Base-by-base conservation (phyloP, 2,888 invertebrate species). In the Dryomyza anilis region DNA sequence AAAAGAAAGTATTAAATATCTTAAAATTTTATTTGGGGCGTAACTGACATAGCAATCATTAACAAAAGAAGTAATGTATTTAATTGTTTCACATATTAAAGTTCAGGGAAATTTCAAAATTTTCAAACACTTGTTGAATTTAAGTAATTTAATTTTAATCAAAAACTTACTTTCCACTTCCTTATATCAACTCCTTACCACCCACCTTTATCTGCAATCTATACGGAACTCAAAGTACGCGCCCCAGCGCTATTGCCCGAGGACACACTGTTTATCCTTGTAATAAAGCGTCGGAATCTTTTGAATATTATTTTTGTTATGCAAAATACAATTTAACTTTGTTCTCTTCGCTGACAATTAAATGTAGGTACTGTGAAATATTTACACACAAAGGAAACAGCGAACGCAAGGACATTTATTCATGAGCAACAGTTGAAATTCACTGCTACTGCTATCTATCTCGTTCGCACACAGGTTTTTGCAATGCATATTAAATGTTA, bases 261-360 rank as follows among this genome's bases (percentile, higher is more conserved):
- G 27, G n/a, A 52, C 23, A 23, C 16, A 21, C 36, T 23, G 14
- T 21, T 27, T 53, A n/a, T 46, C 8, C 8, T 52, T 23, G 19
- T 45, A 63, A 55, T 63, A 55, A 63, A 30, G 46, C 23, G 4
- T 4, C 27, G 57, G 33, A 53, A 56, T 45, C 56, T 30, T 46
- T 62, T 33, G 63, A 30, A 30, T 55, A 57, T 45, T 63, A 46
- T 57, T 48, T 57, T 39, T 57, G 19, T 50, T 50, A 21, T 52
- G 50, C 57, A 57, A 53, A 45, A 58, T 25, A 58, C 59, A 59
- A 33, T 53, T 53, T n/a, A 43, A 53, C 33, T 58, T 64, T 58
- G 43, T 64, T 57, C 48, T 50, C 25, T 56, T 16, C 25, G 36
- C 19, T 46, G 33, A 53, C 64, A 64, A 55, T 64, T 64, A 36